Evolutionary conservation across 2,113 vertebrate species (phyloP), one percentile per base, ranked within the genome.

Genomic region (Oreochromis niloticus): DNA sequence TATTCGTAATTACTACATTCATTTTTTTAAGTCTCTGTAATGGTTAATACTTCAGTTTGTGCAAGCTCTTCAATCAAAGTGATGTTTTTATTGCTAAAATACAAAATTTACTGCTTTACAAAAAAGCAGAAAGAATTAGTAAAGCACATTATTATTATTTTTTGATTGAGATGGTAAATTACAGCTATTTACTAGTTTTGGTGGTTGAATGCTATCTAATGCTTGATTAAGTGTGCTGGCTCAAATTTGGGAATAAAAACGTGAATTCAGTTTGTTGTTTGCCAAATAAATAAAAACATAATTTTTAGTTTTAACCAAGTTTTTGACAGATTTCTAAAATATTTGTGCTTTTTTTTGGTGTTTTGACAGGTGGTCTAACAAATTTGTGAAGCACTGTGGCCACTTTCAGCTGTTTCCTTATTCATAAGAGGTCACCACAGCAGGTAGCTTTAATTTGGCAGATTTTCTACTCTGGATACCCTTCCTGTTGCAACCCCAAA

Each of bases 271-370:
- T 73, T 73, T 71, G n/a, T 4, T 46, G 41, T 73, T 73, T 46
- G 22, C 41, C 68, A 17, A 46, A 73, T 11, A 73, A 73, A 73
- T 73, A 73, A 73, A 16, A 73, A 73, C 39, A 27, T 10, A 46
- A 27, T 7, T 10, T 73, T 73, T 46, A 6, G 22, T 17, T 46
- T 73, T 27, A 73, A 73, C 3, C 22, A 73, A 6, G 39, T 73
- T 73, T 73, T 73, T 73, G 39, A 46, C 13, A 73, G 22, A 73
- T 17, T 73, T 73, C 22, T 73, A 46, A 73, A 27, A 27, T 27
- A 46, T 46, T 68, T 66, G 10, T 22, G 34, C 1, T 24, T 14
- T 41, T 46, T 13, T 43, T 27, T 43, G 6, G 59, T 63, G 41
- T 73, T 73, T 46, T 73, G 22, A 17, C 41, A 17, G 13, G 13